Percentiles rank a stretch among this genome's conserved stretches.
Conservation (phyloP, 1,140 invertebrate species). For the Adelges cooleyi region DNA sequence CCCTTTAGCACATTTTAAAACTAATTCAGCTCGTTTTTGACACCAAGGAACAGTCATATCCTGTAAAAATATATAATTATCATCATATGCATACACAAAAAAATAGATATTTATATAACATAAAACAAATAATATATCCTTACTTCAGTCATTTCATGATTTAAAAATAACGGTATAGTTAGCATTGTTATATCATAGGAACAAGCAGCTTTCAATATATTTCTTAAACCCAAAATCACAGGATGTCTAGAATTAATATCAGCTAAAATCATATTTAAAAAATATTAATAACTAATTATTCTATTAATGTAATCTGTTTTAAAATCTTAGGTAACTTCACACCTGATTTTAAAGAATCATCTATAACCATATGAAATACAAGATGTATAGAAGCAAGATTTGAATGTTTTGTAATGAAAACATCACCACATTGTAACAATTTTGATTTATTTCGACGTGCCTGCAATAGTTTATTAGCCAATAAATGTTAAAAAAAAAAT, state of each 20-base stretch:
- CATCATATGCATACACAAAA: not conserved
- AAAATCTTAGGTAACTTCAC: no score
- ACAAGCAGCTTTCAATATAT: slow-evolving; percentile 88
- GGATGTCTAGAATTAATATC: slow-evolving; percentile 94
- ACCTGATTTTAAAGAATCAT: slow-evolving; percentile 57
- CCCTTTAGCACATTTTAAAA: slow-evolving; percentile 97
- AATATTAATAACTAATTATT: slow-evolving; percentile 21
- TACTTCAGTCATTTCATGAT: slow-evolving; percentile 90
- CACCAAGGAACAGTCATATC: slow-evolving; percentile 97
- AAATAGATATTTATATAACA: no score
- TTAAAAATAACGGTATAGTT: slow-evolving; percentile 81
- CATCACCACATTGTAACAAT: slow-evolving; percentile 71
- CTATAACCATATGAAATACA: slow-evolving; percentile 85
- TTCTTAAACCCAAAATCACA: slow-evolving; percentile 85
- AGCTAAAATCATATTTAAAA: slow-evolving; percentile 40
- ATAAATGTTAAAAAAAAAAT: no score
- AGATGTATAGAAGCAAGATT: slow-evolving; percentile 90
- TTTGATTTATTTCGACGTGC: slow-evolving; percentile 37
- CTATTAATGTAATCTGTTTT: not conserved
- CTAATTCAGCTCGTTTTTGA: slow-evolving; percentile 83
- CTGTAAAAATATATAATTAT: slow-evolving; percentile 40
- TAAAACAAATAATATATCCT: slow-evolving; percentile 29
- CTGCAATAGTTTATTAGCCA: slow-evolving; percentile 30
- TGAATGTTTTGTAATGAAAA: slow-evolving; percentile 89
- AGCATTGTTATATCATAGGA: slow-evolving; percentile 85